These are phyloP conservation scores for Latrodectus elegans DNA, from an alignment of 2,888 invertebrate genomes.

Conservation along the genomic window DNA sequence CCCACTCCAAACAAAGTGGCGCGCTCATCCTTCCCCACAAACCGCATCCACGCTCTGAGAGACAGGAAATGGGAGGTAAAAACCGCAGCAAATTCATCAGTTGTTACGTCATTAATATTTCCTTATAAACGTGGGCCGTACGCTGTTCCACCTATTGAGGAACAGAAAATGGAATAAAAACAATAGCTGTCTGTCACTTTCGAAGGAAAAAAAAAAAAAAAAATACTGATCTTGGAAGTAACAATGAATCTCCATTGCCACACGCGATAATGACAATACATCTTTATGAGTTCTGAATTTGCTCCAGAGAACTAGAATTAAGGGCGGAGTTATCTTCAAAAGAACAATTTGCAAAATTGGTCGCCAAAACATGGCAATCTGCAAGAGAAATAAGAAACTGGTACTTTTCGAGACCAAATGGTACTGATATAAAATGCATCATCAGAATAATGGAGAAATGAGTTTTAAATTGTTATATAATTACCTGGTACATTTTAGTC, in stretches of 20 bases:
- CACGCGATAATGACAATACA: background rate
- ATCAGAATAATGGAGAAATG: no score
- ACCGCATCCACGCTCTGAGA: background rate
- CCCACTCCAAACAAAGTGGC: constrained; percentile 10
- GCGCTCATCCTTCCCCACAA: constrained; percentile 1
- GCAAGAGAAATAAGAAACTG: no score
- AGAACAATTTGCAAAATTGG: no score
- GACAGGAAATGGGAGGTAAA: constrained; percentile 33
- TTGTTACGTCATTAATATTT: background rate
- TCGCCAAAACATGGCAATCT: no score
- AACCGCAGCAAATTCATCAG: constrained; percentile 27
- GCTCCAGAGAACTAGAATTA: no score
- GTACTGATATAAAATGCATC: no score
- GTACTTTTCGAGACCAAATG: no score
- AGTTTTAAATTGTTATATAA: no score
- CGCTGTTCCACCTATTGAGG: constrained; percentile 31
- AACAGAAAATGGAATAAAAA: constrained; percentile 16
- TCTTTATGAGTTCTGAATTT: no score
- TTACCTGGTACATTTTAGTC: no score
- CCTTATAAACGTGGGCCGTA: constrained; percentile 4
- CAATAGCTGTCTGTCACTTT: constrained; percentile 13
- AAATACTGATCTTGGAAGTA: background rate
- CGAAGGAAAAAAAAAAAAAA: background rate
- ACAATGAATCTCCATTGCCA: background rate
- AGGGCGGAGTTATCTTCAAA: no score